Evolutionary conservation across 2,113 vertebrate genomes (phyloP), one percentile per base, ranked within the genome.

Genomic region (Lethenteron reissneri): DNA sequence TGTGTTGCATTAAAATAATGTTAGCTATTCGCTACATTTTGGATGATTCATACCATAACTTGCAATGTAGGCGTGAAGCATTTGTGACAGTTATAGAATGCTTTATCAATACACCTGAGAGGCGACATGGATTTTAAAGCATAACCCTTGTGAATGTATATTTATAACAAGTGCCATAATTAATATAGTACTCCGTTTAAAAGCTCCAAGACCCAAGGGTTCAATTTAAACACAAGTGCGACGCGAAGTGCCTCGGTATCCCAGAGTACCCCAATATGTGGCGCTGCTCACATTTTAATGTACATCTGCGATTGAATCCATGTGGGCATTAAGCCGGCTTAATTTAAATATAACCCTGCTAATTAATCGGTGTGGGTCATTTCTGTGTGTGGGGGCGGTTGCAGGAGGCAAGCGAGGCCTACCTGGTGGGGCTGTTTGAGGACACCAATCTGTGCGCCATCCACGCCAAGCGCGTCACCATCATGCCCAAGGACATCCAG

Each of bases 401-500:
- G 73, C 75, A 87, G 85, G 85, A 87, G 83, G 85, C 85, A 74
- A 87, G 85, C 74, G 85, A 87, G 79, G 85, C 85, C 77, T 87
- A 87, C 78, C 81, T 87, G 82, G 85, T 87, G 79, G 85, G 85
- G 79, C 82, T 87, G 78, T 87, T 87, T 79, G 85, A 87, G 82
- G 85, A 87, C 76, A 86, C 85, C 83, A 87, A 87, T 79, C 81
- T 87, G 79, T 87, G 85, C 77, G 85, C 85, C 78, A 87, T 87
- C 79, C 85, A 87, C 78, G 85, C 85, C 83, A 87, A 87, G 83
- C 84, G 84, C 77, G 85, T 87, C 80, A 87, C 84, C 79, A 87
- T 87, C 78, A 87, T 87, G 84, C 85, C 85, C 83, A 87, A 87
- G 84, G 85, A 87, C 75, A 86, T 86, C 83, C 85, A 87, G 80